phyloP scores from a whole-genome alignment of 2,113 vertebrate species.

The Dolichallabes microphthalmus region DNA sequence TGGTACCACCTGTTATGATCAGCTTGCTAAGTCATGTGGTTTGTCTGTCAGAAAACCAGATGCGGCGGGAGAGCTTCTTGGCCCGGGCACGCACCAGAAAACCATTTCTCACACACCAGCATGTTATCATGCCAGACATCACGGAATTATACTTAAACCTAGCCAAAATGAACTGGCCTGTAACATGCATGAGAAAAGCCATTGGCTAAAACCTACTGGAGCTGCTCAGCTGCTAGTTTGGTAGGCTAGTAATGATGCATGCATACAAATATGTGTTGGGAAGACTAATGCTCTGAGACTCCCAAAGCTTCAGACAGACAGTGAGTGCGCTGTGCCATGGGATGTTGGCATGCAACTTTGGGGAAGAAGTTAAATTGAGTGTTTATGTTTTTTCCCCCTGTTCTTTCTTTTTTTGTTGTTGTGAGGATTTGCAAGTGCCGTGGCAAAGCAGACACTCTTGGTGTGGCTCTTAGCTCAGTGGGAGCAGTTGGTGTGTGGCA shows the following conservation, averaged over 20 bases:
- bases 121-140: constrained; percentile 6
- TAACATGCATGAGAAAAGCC: neutral
- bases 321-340: neutral
- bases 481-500: constrained; percentile 37
- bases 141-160: constrained; percentile 5
- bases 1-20: neutral
- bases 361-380: constrained; percentile 29
- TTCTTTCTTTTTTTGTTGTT: neutral
- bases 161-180: constrained; percentile 3
- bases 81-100: neutral
- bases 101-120: neutral
- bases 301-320: neutral
- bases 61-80: neutral
- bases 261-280: neutral
- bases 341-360: neutral
- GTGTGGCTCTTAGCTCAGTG: constrained; percentile 30
- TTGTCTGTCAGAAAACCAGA: neutral
- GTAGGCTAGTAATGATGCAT: neutral
- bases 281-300: neutral
- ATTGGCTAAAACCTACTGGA: neutral
- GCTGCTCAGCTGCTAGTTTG: neutral
- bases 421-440: neutral
- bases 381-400: neutral
- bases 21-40: neutral
- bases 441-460: constrained; percentile 30